Conservation (phyloP, 2,888 invertebrate genomes). For the Pristionchus mayeri region DNA sequence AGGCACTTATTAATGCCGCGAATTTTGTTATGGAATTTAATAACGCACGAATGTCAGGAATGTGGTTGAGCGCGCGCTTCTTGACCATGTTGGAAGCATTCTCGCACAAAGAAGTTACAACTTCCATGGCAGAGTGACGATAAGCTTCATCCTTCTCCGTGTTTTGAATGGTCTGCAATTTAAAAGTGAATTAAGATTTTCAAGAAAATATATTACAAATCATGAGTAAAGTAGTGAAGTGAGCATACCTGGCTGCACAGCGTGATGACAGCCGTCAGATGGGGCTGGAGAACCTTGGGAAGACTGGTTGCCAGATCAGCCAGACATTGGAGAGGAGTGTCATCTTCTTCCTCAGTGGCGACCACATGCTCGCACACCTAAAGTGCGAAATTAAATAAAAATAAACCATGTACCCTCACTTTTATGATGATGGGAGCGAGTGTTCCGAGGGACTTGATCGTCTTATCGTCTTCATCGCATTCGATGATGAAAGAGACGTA, state of each 20-base stretch:
- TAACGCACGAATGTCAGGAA: constrained; percentile 81
- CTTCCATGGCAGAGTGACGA: constrained; percentile 91
- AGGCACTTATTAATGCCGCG: too few species aligned
- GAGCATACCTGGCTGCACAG: constrained; percentile 18
- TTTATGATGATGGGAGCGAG: constrained; percentile 82
- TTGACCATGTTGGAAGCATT: constrained; percentile 96
- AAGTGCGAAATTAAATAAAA: background rate
- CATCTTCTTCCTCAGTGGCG: constrained; percentile 83
- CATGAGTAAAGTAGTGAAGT: background rate
- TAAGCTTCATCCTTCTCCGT: constrained; percentile 81
- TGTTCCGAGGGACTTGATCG: constrained; percentile 90
- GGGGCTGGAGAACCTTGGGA: constrained; percentile 83
- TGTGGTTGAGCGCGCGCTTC: constrained; percentile 89
- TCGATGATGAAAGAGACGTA: constrained; percentile 86
- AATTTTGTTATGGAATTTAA: too few species aligned
- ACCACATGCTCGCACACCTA: constrained; percentile 87
- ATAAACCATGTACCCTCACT: constrained; percentile 48
- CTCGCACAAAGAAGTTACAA: constrained; percentile 89
- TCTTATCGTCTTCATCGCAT: constrained; percentile 92
- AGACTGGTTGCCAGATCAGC: constrained; percentile 94
- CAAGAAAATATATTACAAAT: background rate
- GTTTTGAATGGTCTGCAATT: constrained; percentile 70
- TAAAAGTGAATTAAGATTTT: background rate
- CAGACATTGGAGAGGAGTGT: constrained; percentile 88
- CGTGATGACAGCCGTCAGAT: constrained; percentile 33